Evolutionary conservation across 2,113 vertebrate species (phyloP).

Genomic region (Vulpes ferrilata): DNA sequence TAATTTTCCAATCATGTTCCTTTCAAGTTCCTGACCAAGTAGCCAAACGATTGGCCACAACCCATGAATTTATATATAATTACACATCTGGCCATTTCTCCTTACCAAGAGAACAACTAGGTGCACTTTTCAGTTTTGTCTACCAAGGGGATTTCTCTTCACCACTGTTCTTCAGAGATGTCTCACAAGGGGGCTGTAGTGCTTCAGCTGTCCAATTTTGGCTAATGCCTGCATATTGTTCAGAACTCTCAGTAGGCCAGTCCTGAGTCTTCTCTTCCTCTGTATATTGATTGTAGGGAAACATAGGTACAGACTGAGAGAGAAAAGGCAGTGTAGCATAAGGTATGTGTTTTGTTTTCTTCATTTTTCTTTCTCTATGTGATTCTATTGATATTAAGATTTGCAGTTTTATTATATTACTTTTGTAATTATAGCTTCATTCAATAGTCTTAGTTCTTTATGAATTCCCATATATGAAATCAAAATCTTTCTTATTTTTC

Average conservation of each 20-base stretch:
- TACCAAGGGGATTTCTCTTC: neutral
- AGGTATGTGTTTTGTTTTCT: neutral
- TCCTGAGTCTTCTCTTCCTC: neutral
- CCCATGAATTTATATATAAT: neutral
- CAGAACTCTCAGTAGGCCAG: neutral
- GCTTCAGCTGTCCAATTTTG: neutral
- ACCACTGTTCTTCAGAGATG: neutral
- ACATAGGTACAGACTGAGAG: no score
- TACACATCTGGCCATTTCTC: neutral
- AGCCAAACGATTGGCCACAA: neutral
- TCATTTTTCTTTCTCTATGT: neutral
- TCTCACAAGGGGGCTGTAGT: neutral
- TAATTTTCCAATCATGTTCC: neutral
- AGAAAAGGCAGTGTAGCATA: neutral
- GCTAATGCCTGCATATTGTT: neutral
- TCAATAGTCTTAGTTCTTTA: conserved; percentile 42
- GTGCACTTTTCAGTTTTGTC: neutral
- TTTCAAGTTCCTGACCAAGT: neutral
- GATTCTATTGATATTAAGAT: neutral
- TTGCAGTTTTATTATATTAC: neutral
- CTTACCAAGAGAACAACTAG: neutral
- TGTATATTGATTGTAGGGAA: neutral
- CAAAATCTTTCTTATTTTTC: neutral
- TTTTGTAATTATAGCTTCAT: neutral
- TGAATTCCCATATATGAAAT: neutral